Conservation (phyloP, 2,888 invertebrate species). For the Eucera pruinosa region DNA sequence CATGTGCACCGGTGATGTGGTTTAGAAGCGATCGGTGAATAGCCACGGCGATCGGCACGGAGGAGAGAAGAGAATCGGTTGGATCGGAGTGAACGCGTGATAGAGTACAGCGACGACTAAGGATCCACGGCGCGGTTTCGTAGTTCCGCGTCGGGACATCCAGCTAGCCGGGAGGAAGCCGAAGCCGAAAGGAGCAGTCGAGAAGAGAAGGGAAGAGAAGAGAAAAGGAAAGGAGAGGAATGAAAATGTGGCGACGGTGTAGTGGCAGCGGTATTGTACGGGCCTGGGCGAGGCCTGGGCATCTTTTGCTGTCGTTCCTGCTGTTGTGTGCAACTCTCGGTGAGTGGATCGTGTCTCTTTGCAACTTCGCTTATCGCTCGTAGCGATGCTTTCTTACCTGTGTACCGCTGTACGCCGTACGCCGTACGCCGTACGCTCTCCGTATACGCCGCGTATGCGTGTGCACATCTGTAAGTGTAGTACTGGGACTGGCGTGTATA, state of each 20-base stretch:
- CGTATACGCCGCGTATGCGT: background rate
- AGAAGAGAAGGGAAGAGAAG: background rate
- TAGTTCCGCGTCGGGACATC: slow-evolving; percentile 19
- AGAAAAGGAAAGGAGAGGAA: background rate
- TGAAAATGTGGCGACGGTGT: slow-evolving; percentile 27
- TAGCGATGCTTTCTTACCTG: slow-evolving; percentile 9
- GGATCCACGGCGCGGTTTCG: slow-evolving; percentile 12
- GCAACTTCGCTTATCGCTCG: slow-evolving; percentile 41
- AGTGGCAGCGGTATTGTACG: slow-evolving; percentile 24
- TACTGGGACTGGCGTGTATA: slow-evolving; percentile 11
- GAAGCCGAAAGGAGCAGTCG: background rate
- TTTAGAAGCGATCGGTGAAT: slow-evolving; percentile 42
- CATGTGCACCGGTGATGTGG: slow-evolving; percentile 53
- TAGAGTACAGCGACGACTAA: background rate
- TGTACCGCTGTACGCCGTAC: no score
- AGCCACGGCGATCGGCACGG: background rate
- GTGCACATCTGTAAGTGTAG: slow-evolving; percentile 21
- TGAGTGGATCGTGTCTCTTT: slow-evolving; percentile 72
- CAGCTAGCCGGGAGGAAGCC: slow-evolving; percentile 5
- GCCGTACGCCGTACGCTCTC: no score
- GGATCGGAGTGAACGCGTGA: background rate
- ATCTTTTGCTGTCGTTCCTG: slow-evolving; percentile 66
- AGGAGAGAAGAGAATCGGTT: slow-evolving; percentile 7
- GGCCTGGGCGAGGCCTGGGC: slow-evolving; percentile 72
- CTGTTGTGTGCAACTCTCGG: slow-evolving; percentile 76